These are phyloP conservation scores for Carduelis carduelis DNA, from an alignment of 2,797 vertebrate genomes.

Conservation along the genomic window DNA sequence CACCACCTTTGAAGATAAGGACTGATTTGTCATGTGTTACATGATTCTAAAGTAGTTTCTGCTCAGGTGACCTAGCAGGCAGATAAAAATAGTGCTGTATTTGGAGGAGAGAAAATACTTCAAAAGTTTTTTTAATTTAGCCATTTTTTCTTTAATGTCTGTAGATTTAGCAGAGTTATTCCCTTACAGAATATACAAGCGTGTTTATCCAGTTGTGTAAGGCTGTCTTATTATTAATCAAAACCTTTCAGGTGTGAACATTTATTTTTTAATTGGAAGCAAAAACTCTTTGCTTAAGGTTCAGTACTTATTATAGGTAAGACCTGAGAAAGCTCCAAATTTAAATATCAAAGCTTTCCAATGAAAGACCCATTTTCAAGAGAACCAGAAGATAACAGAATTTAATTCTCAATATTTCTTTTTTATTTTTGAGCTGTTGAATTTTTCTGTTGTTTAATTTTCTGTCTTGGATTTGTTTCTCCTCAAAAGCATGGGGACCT, in stretches of 20 bases:
- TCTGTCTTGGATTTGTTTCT: background rate
- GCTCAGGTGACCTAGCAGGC: background rate
- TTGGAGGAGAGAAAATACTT: background rate
- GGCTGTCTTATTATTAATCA: background rate
- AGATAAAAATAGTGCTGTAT: background rate
- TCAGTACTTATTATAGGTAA: background rate
- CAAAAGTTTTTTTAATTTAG: background rate
- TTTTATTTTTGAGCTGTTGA: background rate
- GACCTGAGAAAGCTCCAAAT: background rate
- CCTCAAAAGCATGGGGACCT: background rate
- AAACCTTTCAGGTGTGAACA: background rate
- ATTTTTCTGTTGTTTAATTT: background rate
- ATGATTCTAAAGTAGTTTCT: background rate
- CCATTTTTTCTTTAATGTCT: background rate
- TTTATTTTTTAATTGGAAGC: background rate
- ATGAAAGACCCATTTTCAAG: background rate
- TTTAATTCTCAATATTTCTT: background rate
- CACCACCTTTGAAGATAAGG: constrained; percentile 45
- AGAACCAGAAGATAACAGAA: background rate
- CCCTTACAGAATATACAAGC: background rate
- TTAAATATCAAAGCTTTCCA: background rate
- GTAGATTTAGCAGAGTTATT: background rate
- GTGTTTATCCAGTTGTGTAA: background rate
- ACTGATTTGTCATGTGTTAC: background rate
- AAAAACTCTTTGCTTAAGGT: background rate